Evolutionary conservation across 2,888 invertebrate genomes (phyloP).

Genomic region (Ferrisia virgata): DNA sequence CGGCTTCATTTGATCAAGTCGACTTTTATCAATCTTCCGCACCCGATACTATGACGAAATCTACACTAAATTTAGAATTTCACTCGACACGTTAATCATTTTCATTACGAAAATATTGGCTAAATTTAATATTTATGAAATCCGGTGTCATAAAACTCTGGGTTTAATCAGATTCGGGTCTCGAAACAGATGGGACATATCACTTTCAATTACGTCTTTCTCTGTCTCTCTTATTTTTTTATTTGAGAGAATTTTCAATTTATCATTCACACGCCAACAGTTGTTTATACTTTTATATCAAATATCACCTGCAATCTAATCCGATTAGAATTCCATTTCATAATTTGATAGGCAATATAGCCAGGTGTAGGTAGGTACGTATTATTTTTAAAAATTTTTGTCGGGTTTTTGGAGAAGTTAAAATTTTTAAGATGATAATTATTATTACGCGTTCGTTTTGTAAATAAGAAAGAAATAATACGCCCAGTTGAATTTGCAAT

Average conservation of each 20-base stretch:
- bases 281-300: not conserved
- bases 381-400: not conserved
- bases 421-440: not conserved
- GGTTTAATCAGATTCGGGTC: not conserved
- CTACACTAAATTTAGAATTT: not conserved
- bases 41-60: not conserved
- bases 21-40: not conserved
- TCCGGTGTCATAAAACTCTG: not conserved
- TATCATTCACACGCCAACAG: constrained; percentile 10
- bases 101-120: not conserved
- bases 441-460: too few relatives aligned
- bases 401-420: not conserved
- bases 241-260: not conserved
- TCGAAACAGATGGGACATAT: constrained; percentile 8
- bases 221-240: not conserved
- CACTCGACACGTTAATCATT: not conserved
- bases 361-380: not conserved
- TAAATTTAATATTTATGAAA: not conserved
- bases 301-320: constrained; percentile 6
- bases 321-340: not conserved
- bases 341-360: not conserved
- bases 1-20: not conserved
- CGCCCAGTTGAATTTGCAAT: not conserved
- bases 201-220: constrained; percentile 25
- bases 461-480: not conserved